These are phyloP conservation scores for Carettochelys insculpta DNA, from an alignment of 2,113 vertebrate species.

Conservation along the genomic window DNA sequence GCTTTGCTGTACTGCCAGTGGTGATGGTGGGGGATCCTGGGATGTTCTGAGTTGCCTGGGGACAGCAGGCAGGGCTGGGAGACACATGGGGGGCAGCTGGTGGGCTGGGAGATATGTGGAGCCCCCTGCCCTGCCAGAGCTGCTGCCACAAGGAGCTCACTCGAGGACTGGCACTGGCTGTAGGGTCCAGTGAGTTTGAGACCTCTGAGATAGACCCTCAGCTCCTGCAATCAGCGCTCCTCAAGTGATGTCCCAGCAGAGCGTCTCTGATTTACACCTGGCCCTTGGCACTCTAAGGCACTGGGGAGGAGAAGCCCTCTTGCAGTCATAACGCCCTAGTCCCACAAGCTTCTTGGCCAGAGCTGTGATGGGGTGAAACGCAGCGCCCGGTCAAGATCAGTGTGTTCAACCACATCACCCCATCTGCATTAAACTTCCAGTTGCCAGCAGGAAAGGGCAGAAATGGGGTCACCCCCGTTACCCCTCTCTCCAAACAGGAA, in stretches of 20 bases:
- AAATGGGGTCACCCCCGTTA: background rate
- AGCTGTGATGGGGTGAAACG: background rate
- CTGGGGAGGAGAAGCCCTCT: background rate
- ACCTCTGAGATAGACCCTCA: background rate
- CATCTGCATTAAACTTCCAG: background rate
- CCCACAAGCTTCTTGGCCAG: background rate
- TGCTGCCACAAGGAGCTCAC: no score
- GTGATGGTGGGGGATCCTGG: no score
- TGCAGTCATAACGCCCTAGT: background rate
- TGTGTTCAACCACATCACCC: background rate
- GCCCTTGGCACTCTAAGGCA: background rate
- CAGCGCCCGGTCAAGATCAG: background rate
- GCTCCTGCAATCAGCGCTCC: background rate
- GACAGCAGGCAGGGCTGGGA: no score
- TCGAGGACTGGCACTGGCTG: no score
- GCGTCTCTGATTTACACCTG: background rate
- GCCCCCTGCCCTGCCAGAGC: no score
- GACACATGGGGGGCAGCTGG: no score
- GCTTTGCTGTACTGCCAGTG: no score
- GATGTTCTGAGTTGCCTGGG: no score
- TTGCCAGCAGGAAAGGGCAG: background rate
- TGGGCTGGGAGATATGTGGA: no score
- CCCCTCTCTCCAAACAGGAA: no score
- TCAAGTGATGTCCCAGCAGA: background rate
- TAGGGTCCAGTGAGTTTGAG: no score